Evolutionary conservation across 2,797 vertebrate species (phyloP).

Genomic region (Fistularia tabacaria): DNA sequence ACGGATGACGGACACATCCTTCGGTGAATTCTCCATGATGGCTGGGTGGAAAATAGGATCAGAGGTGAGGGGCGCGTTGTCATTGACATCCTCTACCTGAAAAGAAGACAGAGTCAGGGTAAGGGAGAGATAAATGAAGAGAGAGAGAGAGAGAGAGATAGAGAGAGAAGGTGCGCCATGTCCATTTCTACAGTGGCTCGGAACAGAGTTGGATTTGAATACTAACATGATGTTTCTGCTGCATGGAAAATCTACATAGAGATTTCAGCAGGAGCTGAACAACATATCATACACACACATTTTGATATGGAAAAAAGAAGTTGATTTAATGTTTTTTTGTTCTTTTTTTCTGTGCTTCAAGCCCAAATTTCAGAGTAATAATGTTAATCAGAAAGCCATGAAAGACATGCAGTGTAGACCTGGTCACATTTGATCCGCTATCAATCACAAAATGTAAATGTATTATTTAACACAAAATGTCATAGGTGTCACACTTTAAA

Average conservation of each 20-base stretch:
- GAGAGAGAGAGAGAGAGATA: neutral
- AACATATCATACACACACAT: no score
- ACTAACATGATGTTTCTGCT: no score
- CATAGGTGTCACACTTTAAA: slow-evolving; percentile 55
- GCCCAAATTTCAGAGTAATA: no score
- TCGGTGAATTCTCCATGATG: slow-evolving; percentile 93
- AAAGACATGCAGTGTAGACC: slow-evolving; percentile 10
- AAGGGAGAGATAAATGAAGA: slow-evolving; percentile 1
- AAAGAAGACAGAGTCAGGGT: slow-evolving; percentile 1
- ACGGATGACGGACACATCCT: slow-evolving; percentile 90
- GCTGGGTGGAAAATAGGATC: slow-evolving; percentile 93
- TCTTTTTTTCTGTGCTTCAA: no score
- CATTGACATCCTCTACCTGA: slow-evolving; percentile 91
- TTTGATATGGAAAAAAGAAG: no score
- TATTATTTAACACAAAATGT: slow-evolving; percentile 57
- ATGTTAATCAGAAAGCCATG: slow-evolving; percentile 28
- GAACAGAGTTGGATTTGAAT: neutral
- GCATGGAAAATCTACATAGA: slow-evolving; percentile 10
- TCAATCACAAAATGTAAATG: slow-evolving; percentile 57
- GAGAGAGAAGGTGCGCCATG: neutral
- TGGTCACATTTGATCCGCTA: slow-evolving; percentile 26
- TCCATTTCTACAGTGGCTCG: neutral
- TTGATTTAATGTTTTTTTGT: no score
- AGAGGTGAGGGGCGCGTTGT: slow-evolving; percentile 93
- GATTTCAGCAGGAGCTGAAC: slow-evolving; percentile 12